These are phyloP conservation scores for Spilosoma lubricipeda DNA, from an alignment of 2,888 invertebrate genomes.

Conservation along the genomic window DNA sequence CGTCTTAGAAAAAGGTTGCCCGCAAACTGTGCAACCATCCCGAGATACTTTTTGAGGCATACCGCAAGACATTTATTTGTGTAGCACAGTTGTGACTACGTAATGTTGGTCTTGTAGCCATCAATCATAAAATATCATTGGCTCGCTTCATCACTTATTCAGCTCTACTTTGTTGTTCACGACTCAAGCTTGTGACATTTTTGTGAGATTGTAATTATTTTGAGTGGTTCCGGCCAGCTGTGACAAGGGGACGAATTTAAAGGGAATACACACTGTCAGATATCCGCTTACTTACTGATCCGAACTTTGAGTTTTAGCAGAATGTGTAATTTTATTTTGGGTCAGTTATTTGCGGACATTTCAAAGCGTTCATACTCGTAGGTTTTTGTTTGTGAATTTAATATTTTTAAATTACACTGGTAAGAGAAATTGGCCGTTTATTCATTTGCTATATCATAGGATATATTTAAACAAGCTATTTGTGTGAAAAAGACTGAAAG, in stretches of 20 bases:
- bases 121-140: conserved; percentile 63
- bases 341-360: conserved; percentile 13
- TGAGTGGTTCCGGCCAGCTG: conserved; percentile 69
- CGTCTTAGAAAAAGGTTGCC: conserved; percentile 19
- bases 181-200: conserved; percentile 58
- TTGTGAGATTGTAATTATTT: conserved; percentile 73
- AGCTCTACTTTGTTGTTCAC: conserved; percentile 54
- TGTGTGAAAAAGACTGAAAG: neutral
- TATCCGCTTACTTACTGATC: conserved; percentile 34
- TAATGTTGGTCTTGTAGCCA: conserved; percentile 51
- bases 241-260: conserved; percentile 52
- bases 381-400: neutral
- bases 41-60: conserved; percentile 5
- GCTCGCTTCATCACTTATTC: conserved; percentile 63
- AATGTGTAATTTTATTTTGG: conserved; percentile 14
- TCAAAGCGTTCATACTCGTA: neutral
- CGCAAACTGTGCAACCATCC: conserved; percentile 18
- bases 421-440: neutral
- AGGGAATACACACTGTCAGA: conserved; percentile 42
- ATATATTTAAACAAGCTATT: neutral
- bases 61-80: conserved; percentile 41
- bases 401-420: neutral
- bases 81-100: conserved; percentile 41
- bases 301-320: conserved; percentile 25
- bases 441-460: neutral